phyloP scores from a whole-genome alignment of 2,113 vertebrate genomes.

The Grantiella picta region DNA sequence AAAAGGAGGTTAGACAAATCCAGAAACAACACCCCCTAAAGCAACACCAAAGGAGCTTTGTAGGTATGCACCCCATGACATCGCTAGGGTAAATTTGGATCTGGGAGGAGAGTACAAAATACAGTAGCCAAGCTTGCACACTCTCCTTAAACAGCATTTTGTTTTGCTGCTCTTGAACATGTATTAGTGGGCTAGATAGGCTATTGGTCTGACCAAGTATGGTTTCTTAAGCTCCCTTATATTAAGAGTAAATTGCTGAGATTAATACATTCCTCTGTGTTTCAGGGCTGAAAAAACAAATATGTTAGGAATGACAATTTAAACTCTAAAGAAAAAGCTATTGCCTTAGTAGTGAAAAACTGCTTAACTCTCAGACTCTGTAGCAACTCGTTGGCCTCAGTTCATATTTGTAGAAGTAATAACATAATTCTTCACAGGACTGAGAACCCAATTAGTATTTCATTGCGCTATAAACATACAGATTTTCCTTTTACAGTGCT shows the following conservation, averaged over 20 bases:
- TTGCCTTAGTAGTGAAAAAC: not conserved
- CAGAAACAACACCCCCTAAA: not conserved
- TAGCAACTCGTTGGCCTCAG: not conserved
- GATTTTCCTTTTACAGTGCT: not conserved
- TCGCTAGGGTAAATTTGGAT: not conserved
- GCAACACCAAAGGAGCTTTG: not conserved
- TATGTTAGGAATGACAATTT: not conserved
- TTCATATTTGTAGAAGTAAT: not conserved
- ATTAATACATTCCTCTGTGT: not conserved
- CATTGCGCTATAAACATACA: not conserved
- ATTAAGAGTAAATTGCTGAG: not conserved
- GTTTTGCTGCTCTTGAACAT: not conserved
- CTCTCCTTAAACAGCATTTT: not conserved
- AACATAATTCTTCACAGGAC: not conserved
- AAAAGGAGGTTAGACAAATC: not conserved
- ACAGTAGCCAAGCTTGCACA: not conserved
- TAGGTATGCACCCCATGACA: not conserved
- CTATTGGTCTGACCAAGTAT: not conserved
- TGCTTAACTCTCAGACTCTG: not conserved
- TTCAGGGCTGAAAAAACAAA: not conserved
- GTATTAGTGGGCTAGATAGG: not conserved
- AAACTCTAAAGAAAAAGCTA: not conserved
- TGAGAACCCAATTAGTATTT: not conserved
- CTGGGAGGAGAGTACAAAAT: not conserved
- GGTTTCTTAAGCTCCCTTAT: not conserved